Percentiles rank a stretch among this genome's conserved stretches.
phyloP scores from a whole-genome alignment of 2,113 vertebrate genomes.

The Mola mola region DNA sequence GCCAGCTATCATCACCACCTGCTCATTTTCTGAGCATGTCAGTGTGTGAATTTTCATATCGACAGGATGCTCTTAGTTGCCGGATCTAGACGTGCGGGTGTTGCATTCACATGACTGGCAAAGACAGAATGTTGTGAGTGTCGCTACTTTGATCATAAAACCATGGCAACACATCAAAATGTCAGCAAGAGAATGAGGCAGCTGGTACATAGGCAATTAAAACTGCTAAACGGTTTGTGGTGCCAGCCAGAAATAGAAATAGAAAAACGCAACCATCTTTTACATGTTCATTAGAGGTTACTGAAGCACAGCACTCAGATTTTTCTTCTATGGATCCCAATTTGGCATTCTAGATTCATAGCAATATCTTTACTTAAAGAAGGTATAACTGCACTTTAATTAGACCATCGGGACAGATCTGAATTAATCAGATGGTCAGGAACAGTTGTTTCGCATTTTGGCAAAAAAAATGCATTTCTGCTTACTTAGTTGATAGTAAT shows the following conservation, averaged over 20 bases:
- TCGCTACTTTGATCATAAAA: conserved; percentile 64
- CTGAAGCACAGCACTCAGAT: too few species aligned
- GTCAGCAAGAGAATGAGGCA: conserved; percentile 34
- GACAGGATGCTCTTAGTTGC: background rate
- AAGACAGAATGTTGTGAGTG: conserved; percentile 19
- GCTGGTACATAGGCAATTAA: conserved; percentile 68
- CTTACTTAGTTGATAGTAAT: too few species aligned
- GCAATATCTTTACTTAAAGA: too few species aligned
- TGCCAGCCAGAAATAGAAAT: conserved; percentile 9
- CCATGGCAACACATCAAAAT: conserved; percentile 67
- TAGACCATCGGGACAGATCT: too few species aligned
- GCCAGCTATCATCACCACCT: conserved; percentile 19
- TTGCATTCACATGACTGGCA: conserved; percentile 9
- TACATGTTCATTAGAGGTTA: too few species aligned
- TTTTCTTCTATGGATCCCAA: too few species aligned
- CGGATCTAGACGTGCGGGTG: background rate
- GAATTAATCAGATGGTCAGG: too few species aligned
- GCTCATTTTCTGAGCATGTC: conserved; percentile 11
- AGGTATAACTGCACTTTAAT: too few species aligned
- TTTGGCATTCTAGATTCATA: too few species aligned
- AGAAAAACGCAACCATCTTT: too few species aligned
- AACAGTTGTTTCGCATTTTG: too few species aligned
- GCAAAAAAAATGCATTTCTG: too few species aligned
- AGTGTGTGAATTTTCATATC: conserved; percentile 14
- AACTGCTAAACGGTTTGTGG: conserved; percentile 44